Evolutionary conservation across 2,113 vertebrate genomes (phyloP).

Genomic region (Solenodon paradoxus): DNA sequence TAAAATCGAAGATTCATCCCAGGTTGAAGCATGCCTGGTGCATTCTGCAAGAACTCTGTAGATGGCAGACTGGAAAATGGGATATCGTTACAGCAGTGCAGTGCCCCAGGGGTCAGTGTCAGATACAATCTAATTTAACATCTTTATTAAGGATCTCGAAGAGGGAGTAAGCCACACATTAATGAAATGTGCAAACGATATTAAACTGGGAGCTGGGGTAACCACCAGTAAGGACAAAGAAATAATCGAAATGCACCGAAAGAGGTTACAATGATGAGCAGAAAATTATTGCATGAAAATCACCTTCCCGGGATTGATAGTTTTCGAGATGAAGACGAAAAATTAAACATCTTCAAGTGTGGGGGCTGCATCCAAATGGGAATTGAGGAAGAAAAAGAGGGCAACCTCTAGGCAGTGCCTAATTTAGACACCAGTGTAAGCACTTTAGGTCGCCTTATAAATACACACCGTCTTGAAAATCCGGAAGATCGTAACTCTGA

Average conservation of each 20-base stretch:
- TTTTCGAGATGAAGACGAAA: conserved; percentile 68
- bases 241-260: conserved; percentile 78
- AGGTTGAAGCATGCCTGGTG: conserved; percentile 31
- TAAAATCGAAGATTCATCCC: conserved; percentile 74
- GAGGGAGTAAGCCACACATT: conserved; percentile 84
- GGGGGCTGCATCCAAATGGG: conserved; percentile 15
- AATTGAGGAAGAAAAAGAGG: conserved; percentile 57
- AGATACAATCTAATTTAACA: conserved; percentile 88
- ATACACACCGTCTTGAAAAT: neutral
- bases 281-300: conserved; percentile 77
- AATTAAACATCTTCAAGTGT: conserved; percentile 66
- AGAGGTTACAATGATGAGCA: conserved; percentile 76
- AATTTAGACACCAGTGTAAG: conserved; percentile 50
- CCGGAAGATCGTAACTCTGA: conserved; percentile 2
- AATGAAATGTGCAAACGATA: conserved; percentile 88
- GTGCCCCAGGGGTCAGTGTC: conserved; percentile 81
- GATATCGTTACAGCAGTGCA: conserved; percentile 31
- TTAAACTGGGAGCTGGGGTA: conserved; percentile 86
- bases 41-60: neutral
- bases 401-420: conserved; percentile 2
- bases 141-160: conserved; percentile 89
- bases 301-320: conserved; percentile 65
- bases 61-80: conserved; percentile 47
- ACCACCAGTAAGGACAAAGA: conserved; percentile 83
- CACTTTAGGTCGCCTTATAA: conserved; percentile 1